Base-by-base conservation (phyloP, 2,888 invertebrate genomes). In the Notocelia uddmanniana region DNA sequence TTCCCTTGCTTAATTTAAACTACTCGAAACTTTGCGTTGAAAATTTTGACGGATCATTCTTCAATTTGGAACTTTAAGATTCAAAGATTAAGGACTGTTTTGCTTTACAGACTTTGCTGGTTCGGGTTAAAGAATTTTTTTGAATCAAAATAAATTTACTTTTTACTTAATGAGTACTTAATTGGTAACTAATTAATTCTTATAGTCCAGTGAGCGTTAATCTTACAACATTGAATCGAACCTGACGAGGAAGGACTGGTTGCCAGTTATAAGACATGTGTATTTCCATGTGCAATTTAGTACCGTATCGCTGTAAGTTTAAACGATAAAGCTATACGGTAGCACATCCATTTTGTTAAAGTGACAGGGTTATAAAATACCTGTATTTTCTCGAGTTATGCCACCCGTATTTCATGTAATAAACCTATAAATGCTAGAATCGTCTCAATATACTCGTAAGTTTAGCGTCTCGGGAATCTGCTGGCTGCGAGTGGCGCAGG, bases 1-100 rank as follows among this genome's bases (percentile, higher is more conserved):
- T 88, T 88, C 85, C 79, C 83, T 81, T 82, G 85, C 86, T 85
- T 88, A 88, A 89, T 89, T 63, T 86, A 86, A 84, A 82, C 83
- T 81, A 83, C 84, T 82, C 83, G 81, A 81, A 82, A 85, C 82
- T 83, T 84, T 82, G 85, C 79, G 71, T 10, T 3, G 34, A 23
- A 21, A 55, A 55, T 55, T 55, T 55, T 55, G 45, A 31, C 45
- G 13, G 58, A 68, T 48, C 26, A 13, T 8, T 19, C 19, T 26
- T 34, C 9, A 19, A 55, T 19, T 69, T 55, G 34, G 11, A 45
- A 41, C 15, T 62, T 31, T 54, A 18, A 54, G 3, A 57, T 6
- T 13, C 45, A 57, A 57, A 10, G 1, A 26, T 26, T 18, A n/a
- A 57, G 10, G 10, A 23, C 26, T 45, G 26, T n/a, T 21, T 55